A percentile compares a stretch with the other conserved stretches of the same genome.
phyloP scores from a whole-genome alignment of 2,797 vertebrate genomes.

The Hirundo rustica region DNA sequence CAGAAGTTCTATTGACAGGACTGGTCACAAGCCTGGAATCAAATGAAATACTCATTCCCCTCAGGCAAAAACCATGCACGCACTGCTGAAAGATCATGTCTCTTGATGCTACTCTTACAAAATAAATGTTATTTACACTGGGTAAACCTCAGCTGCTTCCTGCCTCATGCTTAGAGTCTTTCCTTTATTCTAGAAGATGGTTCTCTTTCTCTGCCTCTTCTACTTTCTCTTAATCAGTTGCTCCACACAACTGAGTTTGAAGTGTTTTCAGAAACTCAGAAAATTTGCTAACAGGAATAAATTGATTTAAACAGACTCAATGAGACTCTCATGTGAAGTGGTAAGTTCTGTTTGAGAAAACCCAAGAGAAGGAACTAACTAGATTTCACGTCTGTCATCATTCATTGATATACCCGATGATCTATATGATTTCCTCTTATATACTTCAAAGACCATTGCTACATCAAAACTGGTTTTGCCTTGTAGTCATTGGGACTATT shows the following conservation, averaged over 20 bases:
- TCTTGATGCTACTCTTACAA: background rate
- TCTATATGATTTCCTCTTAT: background rate
- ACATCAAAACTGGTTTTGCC: background rate
- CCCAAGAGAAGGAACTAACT: background rate
- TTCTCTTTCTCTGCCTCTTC: background rate
- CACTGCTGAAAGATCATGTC: background rate
- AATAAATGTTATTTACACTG: slow-evolving; percentile 9
- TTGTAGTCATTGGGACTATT: background rate
- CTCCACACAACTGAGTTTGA: background rate
- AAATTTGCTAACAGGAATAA: background rate
- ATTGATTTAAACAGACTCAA: background rate
- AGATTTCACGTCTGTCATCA: background rate
- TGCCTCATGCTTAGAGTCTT: background rate
- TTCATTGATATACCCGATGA: background rate
- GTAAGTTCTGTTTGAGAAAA: background rate
- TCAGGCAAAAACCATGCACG: slow-evolving; percentile 9
- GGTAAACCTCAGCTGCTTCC: background rate
- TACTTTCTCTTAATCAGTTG: background rate
- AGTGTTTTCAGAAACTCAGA: background rate
- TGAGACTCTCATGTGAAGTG: background rate
- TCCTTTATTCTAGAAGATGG: background rate
- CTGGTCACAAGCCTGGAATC: slow-evolving; percentile 36
- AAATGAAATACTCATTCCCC: background rate
- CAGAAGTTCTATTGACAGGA: slow-evolving; percentile 9
- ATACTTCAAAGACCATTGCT: background rate